Conservation (phyloP, 2,888 invertebrate genomes). For the Eledona agricola region DNA sequence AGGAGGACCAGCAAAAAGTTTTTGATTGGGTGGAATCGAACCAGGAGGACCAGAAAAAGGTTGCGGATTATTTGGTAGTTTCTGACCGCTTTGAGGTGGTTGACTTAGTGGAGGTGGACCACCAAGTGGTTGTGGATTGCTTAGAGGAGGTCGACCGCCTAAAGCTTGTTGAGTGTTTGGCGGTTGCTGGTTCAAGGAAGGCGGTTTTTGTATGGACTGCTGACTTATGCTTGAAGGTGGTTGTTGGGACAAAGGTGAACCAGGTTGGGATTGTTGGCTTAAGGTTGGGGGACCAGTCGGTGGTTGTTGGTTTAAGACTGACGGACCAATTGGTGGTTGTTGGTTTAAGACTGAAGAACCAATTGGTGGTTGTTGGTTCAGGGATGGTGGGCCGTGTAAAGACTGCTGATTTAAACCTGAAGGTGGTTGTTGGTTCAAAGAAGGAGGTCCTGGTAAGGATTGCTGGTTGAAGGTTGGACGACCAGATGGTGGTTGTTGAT, state of each 20-base stretch:
- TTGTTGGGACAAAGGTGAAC: background rate
- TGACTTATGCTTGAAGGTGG: background rate
- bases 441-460: background rate
- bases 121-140: too few relatives aligned
- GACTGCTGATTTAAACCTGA: constrained; percentile 1
- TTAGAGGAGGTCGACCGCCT: too few relatives aligned
- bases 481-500: constrained; percentile 18
- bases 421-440: background rate
- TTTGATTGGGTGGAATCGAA: too few relatives aligned
- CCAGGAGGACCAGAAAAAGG: background rate
- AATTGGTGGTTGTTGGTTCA: constrained; percentile 7
- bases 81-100: background rate
- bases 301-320: constrained; percentile 25
- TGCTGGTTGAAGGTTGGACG: background rate
- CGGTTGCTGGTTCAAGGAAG: background rate
- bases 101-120: too few relatives aligned
- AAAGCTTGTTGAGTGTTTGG: too few relatives aligned
- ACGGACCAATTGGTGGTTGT: background rate
- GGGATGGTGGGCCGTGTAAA: constrained; percentile 1
- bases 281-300: background rate
- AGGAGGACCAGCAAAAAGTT: too few relatives aligned
- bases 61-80: background rate
- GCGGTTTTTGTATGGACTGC: background rate
- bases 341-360: background rate
- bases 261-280: background rate